Percentiles rank a stretch among this genome's conserved stretches.
These are phyloP conservation scores for Phenacoccus solenopsis DNA, from an alignment of 1,140 invertebrate species.

Conservation along the genomic window DNA sequence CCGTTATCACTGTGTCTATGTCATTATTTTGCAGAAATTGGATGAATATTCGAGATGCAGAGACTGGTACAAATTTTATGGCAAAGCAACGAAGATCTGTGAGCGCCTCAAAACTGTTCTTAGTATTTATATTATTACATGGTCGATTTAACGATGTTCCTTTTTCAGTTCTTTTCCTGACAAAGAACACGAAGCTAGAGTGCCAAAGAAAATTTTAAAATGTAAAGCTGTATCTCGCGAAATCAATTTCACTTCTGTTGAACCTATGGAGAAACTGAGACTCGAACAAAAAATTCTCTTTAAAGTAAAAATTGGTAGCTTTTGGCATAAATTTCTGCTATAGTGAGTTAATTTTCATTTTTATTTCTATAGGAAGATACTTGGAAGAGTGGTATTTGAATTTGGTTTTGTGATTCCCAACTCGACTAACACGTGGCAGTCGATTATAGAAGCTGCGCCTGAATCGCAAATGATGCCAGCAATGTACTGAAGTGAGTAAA, in stretches of 20 bases:
- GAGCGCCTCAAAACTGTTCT: slow-evolving; percentile 32
- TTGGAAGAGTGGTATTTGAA: slow-evolving; percentile 96
- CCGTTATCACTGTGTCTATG: neutral
- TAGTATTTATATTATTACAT: slow-evolving; percentile 5
- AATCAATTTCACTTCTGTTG: slow-evolving; percentile 95
- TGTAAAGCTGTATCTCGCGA: slow-evolving; percentile 91
- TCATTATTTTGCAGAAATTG: slow-evolving; percentile 66
- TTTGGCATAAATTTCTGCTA: neutral
- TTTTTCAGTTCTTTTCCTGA: slow-evolving; percentile 55
- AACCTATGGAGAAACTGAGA: slow-evolving; percentile 92
- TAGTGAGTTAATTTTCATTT: neutral
- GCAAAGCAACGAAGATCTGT: slow-evolving; percentile 96
- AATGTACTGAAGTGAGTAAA: slow-evolving; percentile 79
- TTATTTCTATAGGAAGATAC: slow-evolving; percentile 48
- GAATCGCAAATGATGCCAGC: slow-evolving; percentile 99
- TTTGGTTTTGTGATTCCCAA: slow-evolving; percentile 98
- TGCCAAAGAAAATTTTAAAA: slow-evolving; percentile 92
- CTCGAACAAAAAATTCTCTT: slow-evolving; percentile 84
- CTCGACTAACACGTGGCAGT: slow-evolving; percentile 99
- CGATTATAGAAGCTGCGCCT: slow-evolving; percentile 92
- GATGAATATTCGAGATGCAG: slow-evolving; percentile 94
- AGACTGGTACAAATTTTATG: slow-evolving; percentile 91
- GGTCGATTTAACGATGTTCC: neutral
- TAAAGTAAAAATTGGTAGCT: slow-evolving; percentile 39
- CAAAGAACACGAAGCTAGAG: slow-evolving; percentile 86